A percentile compares a stretch with the other conserved stretches of the same genome.
phyloP scores from a whole-genome alignment of 2,888 invertebrate species.

The Xestia xanthographa region DNA sequence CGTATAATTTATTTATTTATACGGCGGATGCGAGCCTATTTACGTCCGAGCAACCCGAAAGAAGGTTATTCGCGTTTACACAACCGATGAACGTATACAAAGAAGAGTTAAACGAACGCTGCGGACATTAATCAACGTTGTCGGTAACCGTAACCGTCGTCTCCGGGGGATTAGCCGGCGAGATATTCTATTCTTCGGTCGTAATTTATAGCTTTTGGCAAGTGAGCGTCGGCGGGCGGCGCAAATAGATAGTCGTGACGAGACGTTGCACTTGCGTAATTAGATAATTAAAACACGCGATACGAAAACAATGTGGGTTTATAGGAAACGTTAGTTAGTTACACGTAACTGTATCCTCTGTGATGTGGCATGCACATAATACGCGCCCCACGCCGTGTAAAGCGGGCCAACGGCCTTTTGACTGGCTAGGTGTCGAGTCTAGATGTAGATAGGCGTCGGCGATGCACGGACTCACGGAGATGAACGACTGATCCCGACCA shows the following conservation, averaged over 20 bases:
- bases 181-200: slow-evolving; percentile 88
- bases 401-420: slow-evolving; percentile 85
- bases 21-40: slow-evolving; percentile 82
- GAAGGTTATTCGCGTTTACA: slow-evolving; percentile 86
- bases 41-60: slow-evolving; percentile 83
- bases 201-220: slow-evolving; percentile 90
- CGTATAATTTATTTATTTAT: slow-evolving; percentile 83
- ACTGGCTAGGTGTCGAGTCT: slow-evolving; percentile 75
- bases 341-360: slow-evolving; percentile 80
- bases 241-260: slow-evolving; percentile 84
- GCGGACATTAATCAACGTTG: slow-evolving; percentile 88
- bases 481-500: slow-evolving; percentile 71
- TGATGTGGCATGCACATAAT: slow-evolving; percentile 77
- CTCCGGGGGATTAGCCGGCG: slow-evolving; percentile 88
- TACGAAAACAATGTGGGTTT: slow-evolving; percentile 80
- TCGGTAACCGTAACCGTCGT: slow-evolving; percentile 88
- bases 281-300: slow-evolving; percentile 83
- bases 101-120: slow-evolving; percentile 87
- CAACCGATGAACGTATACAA: slow-evolving; percentile 82
- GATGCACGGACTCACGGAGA: slow-evolving; percentile 70
- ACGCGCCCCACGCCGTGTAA: slow-evolving; percentile 83
- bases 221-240: slow-evolving; percentile 83
- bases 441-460: slow-evolving; percentile 72
- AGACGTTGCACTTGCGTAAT: slow-evolving; percentile 83
- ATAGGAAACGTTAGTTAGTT: slow-evolving; percentile 79